Percentiles rank a stretch among this genome's conserved stretches.
These are phyloP conservation scores for Planococcus citri DNA, from an alignment of 1,140 invertebrate species.

Conservation along the genomic window DNA sequence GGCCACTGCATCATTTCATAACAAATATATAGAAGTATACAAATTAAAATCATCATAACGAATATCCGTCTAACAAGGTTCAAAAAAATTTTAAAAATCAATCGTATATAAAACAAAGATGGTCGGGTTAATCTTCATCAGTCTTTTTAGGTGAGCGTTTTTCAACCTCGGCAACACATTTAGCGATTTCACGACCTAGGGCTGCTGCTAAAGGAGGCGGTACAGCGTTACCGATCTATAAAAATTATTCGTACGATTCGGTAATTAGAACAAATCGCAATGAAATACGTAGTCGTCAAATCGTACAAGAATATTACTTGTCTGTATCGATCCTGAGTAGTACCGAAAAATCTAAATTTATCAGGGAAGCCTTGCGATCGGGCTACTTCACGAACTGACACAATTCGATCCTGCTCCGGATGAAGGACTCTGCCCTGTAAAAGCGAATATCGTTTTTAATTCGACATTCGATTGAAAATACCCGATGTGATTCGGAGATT, in stretches of 20 bases:
- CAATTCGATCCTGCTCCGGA: slow-evolving; percentile 64
- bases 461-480: background rate
- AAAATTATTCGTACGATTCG: slow-evolving; percentile 21
- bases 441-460: background rate
- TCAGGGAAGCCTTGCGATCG: slow-evolving; percentile 78
- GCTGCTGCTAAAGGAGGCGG: slow-evolving; percentile 66
- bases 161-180: slow-evolving; percentile 29
- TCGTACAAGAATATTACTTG: slow-evolving; percentile 33
- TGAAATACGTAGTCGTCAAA: background rate
- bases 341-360: slow-evolving; percentile 61
- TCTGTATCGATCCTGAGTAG: slow-evolving; percentile 61
- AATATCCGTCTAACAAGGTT: no score
- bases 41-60: no score
- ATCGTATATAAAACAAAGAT: no score
- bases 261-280: background rate
- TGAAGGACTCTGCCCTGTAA: slow-evolving; percentile 58
- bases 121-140: no score
- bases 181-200: slow-evolving; percentile 59
- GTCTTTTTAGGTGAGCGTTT: background rate
- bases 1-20: no score
- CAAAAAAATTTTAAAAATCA: no score
- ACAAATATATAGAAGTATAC: no score
- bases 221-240: slow-evolving; percentile 68
- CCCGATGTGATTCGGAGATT: background rate
- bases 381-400: slow-evolving; percentile 75